phyloP scores from a whole-genome alignment of 2,888 invertebrate species.

The Acheta domesticus region DNA sequence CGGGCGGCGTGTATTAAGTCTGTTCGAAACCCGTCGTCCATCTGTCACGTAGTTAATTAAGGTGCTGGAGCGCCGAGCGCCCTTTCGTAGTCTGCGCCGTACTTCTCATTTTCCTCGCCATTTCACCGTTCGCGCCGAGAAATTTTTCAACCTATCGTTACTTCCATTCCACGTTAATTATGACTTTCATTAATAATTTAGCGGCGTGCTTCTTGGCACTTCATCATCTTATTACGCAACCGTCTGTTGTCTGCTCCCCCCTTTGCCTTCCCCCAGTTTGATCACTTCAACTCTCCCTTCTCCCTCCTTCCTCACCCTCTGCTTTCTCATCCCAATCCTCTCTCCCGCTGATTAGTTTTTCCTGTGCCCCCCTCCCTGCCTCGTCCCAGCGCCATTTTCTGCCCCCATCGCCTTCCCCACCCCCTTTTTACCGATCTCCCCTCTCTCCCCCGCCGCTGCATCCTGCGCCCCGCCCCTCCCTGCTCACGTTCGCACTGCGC shows the following conservation, averaged over 20 bases:
- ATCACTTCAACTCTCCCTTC: neutral
- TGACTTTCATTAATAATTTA: neutral
- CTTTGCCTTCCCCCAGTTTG: neutral
- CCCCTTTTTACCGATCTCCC: too few relatives aligned
- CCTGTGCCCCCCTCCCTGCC: too few relatives aligned
- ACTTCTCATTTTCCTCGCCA: neutral
- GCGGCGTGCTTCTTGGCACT: neutral
- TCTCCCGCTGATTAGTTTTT: neutral
- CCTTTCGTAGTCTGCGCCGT: neutral
- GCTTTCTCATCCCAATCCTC: too few relatives aligned
- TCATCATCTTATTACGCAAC: slow-evolving; percentile 6
- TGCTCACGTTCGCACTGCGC: too few relatives aligned
- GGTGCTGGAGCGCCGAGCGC: neutral
- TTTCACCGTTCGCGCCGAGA: neutral
- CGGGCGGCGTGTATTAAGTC: too few relatives aligned
- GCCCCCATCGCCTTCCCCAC: neutral
- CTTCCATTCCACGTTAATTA: neutral
- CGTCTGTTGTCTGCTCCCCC: neutral
- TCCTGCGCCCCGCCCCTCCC: too few relatives aligned
- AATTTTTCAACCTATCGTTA: neutral
- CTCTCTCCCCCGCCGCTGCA: too few relatives aligned
- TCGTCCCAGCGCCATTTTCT: too few relatives aligned
- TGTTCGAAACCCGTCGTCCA: neutral
- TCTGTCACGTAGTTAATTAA: neutral
- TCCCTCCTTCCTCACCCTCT: neutral